Base-by-base conservation (phyloP, 2,888 invertebrate genomes). In the Pherbina coryleti region DNA sequence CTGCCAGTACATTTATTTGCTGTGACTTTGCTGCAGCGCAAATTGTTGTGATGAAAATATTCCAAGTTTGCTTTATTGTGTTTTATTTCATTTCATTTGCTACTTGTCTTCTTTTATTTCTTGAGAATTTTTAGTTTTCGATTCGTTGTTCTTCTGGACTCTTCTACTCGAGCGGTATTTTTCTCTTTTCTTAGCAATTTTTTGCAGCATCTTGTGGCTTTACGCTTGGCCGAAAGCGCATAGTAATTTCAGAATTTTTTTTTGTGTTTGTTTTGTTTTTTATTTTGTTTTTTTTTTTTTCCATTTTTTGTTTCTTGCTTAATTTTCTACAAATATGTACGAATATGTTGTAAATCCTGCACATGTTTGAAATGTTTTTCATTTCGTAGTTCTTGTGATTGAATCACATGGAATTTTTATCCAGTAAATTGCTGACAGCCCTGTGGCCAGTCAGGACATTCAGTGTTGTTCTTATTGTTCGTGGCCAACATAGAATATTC, bases 341-440 rank as follows among this genome's bases (percentile, higher is more conserved):
- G 14, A 25, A 17, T 62, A 17, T 25, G 17, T 60, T 25, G 57
- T 25, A 60, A 60, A 60, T 60, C 57, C 19, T 25, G 49, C 51
- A 44, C 49, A 69, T 51, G 69, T 19, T 69, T 22, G 69, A 51
- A 19, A 25, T 49, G 28, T 55, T 70, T 28, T 55, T 55, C 70
- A 53, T 69, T 34, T 70, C 70, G 28, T 70, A n/a, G 3, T 17
- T 67, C 55, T 55, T 62, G n/a, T 60, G 57, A 11, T 60, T 25
- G 25, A 69, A 51, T 69, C 69, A 69, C 49, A 69, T 37, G 51
- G 17, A 17, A 69, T 44, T 69, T 60, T 60, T 25, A 25, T 60
- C 25, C 44, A 25, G 51, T 69, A 49, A 49, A 69, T 69, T 69
- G 67, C 34, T 25, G 25, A 25, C 51, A 49, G 69, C 55, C 70